phyloP scores from a whole-genome alignment of 2,797 vertebrate species.

The Oryzias sinensis region DNA sequence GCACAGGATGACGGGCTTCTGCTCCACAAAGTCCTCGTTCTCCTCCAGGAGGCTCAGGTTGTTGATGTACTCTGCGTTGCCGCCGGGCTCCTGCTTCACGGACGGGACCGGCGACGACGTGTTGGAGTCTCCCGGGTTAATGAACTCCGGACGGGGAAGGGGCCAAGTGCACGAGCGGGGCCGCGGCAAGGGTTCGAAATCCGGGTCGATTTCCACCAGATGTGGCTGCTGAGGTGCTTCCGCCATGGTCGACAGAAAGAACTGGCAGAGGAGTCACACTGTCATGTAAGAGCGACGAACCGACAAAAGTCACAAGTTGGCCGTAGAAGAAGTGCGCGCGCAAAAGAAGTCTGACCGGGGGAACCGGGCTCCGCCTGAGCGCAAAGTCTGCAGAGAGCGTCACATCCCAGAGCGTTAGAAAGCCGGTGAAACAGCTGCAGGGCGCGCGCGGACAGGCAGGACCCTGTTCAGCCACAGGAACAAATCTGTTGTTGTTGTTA shows the following conservation, averaged over 20 bases:
- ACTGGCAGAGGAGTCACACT: slow-evolving; percentile 53
- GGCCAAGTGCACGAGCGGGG: slow-evolving; percentile 98
- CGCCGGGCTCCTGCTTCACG: slow-evolving; percentile 81
- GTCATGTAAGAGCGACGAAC: slow-evolving; percentile 61
- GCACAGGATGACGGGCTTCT: slow-evolving; percentile 80
- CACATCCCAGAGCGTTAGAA: slow-evolving; percentile 58
- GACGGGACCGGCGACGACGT: slow-evolving; percentile 89
- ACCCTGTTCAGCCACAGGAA: slow-evolving; percentile 8
- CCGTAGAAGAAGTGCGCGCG: slow-evolving; percentile 32
- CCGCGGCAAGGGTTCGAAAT: slow-evolving; percentile 93
- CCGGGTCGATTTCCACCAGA: slow-evolving; percentile 94
- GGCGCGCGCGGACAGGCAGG: background rate
- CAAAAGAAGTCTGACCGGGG: slow-evolving; percentile 41
- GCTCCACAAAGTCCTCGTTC: slow-evolving; percentile 84
- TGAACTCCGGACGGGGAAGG: slow-evolving; percentile 91
- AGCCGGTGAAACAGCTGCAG: background rate
- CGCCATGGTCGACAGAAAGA: slow-evolving; percentile 76
- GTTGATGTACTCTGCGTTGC: slow-evolving; percentile 83
- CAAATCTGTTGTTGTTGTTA: slow-evolving; percentile 47
- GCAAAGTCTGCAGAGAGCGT: slow-evolving; percentile 41
- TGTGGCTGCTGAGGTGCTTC: slow-evolving; percentile 86
- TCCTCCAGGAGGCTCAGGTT: slow-evolving; percentile 89
- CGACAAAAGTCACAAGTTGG: slow-evolving; percentile 36
- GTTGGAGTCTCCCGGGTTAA: slow-evolving; percentile 86
- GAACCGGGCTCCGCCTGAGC: slow-evolving; percentile 41